phyloP scores from a whole-genome alignment of 2,797 vertebrate species.

The Sebastes cheni region DNA sequence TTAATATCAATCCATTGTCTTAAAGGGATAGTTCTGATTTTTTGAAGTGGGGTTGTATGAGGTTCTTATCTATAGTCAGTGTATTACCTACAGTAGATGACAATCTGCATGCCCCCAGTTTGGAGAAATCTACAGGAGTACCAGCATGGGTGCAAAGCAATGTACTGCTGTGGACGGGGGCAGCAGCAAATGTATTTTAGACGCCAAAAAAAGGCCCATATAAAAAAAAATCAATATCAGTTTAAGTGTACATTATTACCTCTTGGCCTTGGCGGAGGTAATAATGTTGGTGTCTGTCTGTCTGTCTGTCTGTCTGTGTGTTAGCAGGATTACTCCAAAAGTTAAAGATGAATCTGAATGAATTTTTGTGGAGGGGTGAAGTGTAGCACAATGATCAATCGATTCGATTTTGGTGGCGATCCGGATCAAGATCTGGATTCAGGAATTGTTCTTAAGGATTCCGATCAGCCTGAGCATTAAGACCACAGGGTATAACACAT shows the following conservation, averaged over 20 bases:
- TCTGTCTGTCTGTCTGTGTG: no score
- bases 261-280: no score
- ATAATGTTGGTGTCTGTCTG: no score
- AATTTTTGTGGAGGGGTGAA: no score
- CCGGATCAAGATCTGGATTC: rapidly evolving
- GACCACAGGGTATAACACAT: no score
- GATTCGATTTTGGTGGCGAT: no score
- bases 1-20: background rate
- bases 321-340: no score
- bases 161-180: background rate
- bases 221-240: background rate
- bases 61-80: rapidly evolving
- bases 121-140: no score
- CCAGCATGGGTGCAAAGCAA: rapidly evolving
- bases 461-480: no score
- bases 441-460: no score
- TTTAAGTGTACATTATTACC: background rate
- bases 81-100: background rate
- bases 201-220: background rate
- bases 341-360: rapidly evolving
- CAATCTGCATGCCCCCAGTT: no score
- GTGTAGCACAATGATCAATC: no score
- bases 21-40: background rate
- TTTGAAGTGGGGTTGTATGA: background rate
- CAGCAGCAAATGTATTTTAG: background rate